Evolutionary conservation across 2,888 invertebrate genomes (phyloP).

Genomic region (Cheilosia vernalis): DNA sequence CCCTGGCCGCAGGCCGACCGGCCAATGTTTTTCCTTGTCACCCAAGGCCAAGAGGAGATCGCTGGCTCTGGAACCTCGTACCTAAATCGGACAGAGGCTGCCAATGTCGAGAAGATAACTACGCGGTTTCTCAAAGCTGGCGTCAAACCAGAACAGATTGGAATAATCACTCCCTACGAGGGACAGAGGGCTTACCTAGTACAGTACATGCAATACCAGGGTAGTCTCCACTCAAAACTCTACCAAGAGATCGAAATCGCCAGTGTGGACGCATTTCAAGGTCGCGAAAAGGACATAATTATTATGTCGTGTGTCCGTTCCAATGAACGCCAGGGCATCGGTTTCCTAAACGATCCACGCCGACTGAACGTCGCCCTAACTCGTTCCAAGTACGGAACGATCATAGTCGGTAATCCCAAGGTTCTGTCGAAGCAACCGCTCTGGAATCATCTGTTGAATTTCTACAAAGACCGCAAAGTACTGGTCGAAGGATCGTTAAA

Average conservation of each 20-base stretch:
- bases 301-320: constrained; percentile 99
- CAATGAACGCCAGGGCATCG: constrained; percentile 99
- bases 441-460: constrained; percentile 98
- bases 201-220: constrained; percentile 99
- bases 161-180: constrained; percentile 99
- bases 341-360: constrained; percentile 98
- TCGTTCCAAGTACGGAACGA: constrained; percentile 97
- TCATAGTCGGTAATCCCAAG: constrained; percentile 99
- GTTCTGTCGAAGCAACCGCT: constrained; percentile 98
- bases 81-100: constrained; percentile 98
- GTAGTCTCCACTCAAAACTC: constrained; percentile 96
- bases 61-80: constrained; percentile 99
- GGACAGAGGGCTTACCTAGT: constrained; percentile 98
- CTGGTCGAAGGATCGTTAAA: constrained; percentile 98
- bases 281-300: constrained; percentile 99
- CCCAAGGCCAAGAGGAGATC: constrained; percentile 99
- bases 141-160: constrained; percentile 98
- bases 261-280: constrained; percentile 99
- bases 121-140: constrained; percentile 97
- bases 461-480: constrained; percentile 97
- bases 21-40: constrained; percentile 99
- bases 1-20: constrained; percentile 98
- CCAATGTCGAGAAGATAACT: constrained; percentile 98
- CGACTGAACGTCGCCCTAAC: constrained; percentile 99
- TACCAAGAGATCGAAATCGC: constrained; percentile 99